Conservation (phyloP, 1,140 invertebrate species). For the Diprion similis region DNA sequence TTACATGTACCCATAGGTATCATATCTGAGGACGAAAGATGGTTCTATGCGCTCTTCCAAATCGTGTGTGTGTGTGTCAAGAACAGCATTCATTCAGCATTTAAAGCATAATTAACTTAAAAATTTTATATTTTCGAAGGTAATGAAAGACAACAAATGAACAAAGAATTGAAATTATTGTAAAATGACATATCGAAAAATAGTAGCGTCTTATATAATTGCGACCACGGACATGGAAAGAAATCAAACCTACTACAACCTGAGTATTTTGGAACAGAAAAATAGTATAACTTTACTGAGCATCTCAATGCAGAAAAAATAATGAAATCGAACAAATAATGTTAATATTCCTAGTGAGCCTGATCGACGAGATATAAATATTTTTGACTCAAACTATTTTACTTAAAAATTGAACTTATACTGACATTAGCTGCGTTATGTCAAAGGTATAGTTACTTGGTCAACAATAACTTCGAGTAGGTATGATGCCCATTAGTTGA, state of each 20-base stretch:
- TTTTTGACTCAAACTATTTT: slow-evolving; percentile 49
- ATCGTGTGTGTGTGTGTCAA: too few relatives aligned
- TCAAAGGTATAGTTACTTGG: slow-evolving; percentile 24
- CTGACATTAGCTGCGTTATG: slow-evolving; percentile 17
- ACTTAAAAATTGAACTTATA: slow-evolving; percentile 27
- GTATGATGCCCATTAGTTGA: slow-evolving; percentile 27
- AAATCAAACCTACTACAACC: not conserved
- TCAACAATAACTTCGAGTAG: slow-evolving; percentile 15
- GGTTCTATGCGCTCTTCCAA: too few relatives aligned
- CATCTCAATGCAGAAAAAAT: not conserved
- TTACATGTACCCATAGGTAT: too few relatives aligned
- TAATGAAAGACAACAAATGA: too few relatives aligned
- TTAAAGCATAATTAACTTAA: too few relatives aligned
- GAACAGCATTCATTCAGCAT: too few relatives aligned
- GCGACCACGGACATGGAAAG: not conserved
- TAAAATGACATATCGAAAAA: slow-evolving; percentile 6
- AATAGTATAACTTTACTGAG: not conserved
- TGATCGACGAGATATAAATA: slow-evolving; percentile 42
- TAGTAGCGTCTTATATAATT: not conserved
- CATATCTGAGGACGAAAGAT: too few relatives aligned
- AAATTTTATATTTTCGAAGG: too few relatives aligned
- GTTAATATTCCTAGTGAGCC: slow-evolving; percentile 24
- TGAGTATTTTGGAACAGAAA: not conserved
- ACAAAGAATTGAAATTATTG: not conserved
- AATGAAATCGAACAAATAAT: not conserved